phyloP scores from a whole-genome alignment of 2,888 invertebrate species.

The Dasysyrphus albostriatus region DNA sequence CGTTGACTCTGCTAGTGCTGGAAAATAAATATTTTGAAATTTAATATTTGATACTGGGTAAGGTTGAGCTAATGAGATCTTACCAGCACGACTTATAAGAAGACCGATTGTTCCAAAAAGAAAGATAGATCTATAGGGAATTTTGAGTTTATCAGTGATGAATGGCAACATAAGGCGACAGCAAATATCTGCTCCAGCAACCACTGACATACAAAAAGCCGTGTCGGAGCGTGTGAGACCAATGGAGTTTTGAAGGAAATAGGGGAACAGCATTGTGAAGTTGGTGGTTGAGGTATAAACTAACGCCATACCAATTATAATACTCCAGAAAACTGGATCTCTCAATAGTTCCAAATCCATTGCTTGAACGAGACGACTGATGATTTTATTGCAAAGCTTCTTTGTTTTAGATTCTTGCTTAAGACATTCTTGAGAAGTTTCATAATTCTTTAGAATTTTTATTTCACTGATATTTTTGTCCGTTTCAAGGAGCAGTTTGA shows the following conservation, averaged over 20 bases:
- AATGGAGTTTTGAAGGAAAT: constrained; percentile 85
- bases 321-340: constrained; percentile 87
- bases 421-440: constrained; percentile 3
- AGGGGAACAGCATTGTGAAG: constrained; percentile 89
- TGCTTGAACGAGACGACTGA: constrained; percentile 83
- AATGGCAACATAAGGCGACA: constrained; percentile 88
- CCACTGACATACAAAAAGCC: constrained; percentile 89
- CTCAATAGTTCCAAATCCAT: constrained; percentile 88
- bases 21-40: constrained; percentile 29
- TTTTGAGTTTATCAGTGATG: constrained; percentile 86
- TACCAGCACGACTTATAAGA: constrained; percentile 83
- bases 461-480: constrained; percentile 74
- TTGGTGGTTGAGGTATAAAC: constrained; percentile 89
- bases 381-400: constrained; percentile 78
- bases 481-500: constrained; percentile 78
- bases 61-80: neutral
- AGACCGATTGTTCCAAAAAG: constrained; percentile 87
- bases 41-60: neutral
- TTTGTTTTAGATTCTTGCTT: constrained; percentile 46
- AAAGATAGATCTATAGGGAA: constrained; percentile 87
- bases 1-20: constrained; percentile 87
- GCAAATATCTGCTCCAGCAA: constrained; percentile 88
- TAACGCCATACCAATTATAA: constrained; percentile 88
- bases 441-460: constrained; percentile 62
- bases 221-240: constrained; percentile 85